Percentiles rank a stretch among this genome's conserved stretches.
phyloP scores from a whole-genome alignment of 2,113 vertebrate genomes.

The Callithrix jacchus region DNA sequence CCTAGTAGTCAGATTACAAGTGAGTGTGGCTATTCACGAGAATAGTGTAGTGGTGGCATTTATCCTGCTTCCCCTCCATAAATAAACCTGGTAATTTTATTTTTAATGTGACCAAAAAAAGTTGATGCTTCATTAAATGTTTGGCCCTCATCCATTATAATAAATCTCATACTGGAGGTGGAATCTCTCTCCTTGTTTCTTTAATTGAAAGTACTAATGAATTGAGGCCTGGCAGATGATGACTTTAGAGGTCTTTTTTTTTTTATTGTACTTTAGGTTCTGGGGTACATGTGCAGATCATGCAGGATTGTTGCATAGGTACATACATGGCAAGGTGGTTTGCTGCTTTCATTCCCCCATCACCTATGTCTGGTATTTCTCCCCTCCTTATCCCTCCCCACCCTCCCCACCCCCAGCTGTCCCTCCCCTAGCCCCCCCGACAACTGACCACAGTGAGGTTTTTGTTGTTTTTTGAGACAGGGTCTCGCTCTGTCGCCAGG shows the following conservation, averaged over 20 bases:
- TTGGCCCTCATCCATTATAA: not conserved
- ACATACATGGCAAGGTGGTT: too few relatives aligned
- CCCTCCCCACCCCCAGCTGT: too few relatives aligned
- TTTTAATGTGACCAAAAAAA: not conserved
- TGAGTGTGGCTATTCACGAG: not conserved
- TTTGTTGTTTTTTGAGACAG: too few relatives aligned
- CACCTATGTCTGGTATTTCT: too few relatives aligned
- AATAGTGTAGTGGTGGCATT: not conserved
- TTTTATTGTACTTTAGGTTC: not conserved
- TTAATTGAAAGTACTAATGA: conserved; percentile 43
- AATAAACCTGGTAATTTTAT: conserved; percentile 9
- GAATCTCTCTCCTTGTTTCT: not conserved
- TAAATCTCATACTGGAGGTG: not conserved
- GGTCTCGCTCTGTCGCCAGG: too few relatives aligned
- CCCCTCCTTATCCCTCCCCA: too few relatives aligned
- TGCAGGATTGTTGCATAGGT: too few relatives aligned
- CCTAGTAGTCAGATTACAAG: not conserved
- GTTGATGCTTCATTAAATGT: conserved; percentile 35
- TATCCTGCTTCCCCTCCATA: not conserved
- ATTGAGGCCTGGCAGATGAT: conserved; percentile 16
- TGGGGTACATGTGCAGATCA: too few relatives aligned
- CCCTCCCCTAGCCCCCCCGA: too few relatives aligned
- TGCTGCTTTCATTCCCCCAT: too few relatives aligned
- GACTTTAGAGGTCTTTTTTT: not conserved
- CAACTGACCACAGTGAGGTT: too few relatives aligned